These are phyloP conservation scores for Bicyclus anynana DNA, from an alignment of 1,140 invertebrate genomes.

Conservation along the genomic window DNA sequence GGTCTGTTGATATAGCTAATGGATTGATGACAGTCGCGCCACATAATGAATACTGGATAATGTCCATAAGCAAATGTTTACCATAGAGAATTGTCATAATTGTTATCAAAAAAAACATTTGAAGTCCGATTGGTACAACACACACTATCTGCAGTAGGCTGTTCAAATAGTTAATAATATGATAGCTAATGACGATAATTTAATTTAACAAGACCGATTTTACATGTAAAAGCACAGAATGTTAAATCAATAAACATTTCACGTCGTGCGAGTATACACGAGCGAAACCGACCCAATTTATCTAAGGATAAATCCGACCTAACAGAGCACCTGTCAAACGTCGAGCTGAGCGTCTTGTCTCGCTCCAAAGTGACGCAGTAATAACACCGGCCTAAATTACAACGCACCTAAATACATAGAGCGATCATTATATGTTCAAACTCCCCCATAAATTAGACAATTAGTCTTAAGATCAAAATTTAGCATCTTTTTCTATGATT, in stretches of 20 bases:
- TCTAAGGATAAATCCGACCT: constrained; percentile 57
- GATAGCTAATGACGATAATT: too few species aligned
- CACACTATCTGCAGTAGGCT: too few species aligned
- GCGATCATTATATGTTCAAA: constrained; percentile 55
- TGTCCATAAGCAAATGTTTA: background rate
- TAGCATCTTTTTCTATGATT: too few species aligned
- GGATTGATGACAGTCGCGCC: background rate
- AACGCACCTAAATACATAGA: constrained; percentile 66
- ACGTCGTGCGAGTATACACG: background rate
- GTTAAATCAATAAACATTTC: too few species aligned
- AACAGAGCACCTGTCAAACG: constrained; percentile 65
- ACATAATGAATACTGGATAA: background rate
- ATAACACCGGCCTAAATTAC: constrained; percentile 32
- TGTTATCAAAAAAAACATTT: too few species aligned
- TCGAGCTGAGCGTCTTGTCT: constrained; percentile 44
- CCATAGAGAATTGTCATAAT: background rate
- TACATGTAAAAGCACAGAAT: too few species aligned
- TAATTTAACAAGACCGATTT: too few species aligned
- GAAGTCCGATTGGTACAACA: too few species aligned
- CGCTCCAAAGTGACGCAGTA: constrained; percentile 39
- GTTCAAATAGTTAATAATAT: too few species aligned
- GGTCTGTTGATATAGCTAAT: constrained; percentile 5
- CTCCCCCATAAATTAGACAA: constrained; percentile 52
- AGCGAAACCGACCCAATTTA: constrained; percentile 39
- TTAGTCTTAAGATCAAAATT: constrained; percentile 25